Percentiles rank a stretch among this genome's conserved stretches.
phyloP scores from a whole-genome alignment of 2,797 vertebrate species.

The Smutsia temminckii region DNA sequence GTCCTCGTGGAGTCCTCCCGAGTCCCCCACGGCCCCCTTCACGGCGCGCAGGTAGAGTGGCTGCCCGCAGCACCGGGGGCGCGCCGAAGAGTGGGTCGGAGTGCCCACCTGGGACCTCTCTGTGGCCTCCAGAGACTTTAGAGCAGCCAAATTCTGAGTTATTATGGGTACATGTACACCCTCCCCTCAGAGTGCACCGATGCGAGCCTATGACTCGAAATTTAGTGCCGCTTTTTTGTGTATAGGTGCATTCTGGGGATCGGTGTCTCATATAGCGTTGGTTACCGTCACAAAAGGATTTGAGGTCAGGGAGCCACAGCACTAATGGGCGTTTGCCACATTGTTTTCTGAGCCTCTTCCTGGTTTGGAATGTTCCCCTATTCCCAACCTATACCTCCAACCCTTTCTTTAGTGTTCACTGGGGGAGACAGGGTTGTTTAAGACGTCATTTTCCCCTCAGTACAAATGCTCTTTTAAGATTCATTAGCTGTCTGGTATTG shows the following conservation, averaged over 20 bases:
- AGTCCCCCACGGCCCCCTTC: not conserved
- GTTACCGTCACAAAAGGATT: not conserved
- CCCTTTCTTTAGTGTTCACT: slow-evolving; percentile 1
- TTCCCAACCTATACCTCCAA: not conserved
- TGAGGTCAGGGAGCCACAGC: not conserved
- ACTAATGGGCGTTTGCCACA: not conserved
- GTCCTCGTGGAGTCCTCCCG: not conserved
- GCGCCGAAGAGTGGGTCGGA: not conserved
- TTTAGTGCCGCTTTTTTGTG: slow-evolving; percentile 13
- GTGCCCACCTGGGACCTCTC: not conserved
- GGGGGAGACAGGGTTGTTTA: slow-evolving; percentile 16
- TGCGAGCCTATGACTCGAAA: slow-evolving; percentile 24
- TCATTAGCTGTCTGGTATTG: slow-evolving; percentile 80
- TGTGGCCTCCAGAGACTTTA: slow-evolving; percentile 25
- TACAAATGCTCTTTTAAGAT: slow-evolving; percentile 75
- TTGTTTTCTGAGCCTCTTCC: not conserved
- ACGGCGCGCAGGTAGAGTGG: not conserved
- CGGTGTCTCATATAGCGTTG: not conserved
- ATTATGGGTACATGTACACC: not conserved
- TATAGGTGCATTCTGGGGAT: not conserved
- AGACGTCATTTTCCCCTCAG: slow-evolving; percentile 63
- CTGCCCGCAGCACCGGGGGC: not conserved
- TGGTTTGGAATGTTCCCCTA: not conserved
- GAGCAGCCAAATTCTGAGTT: not conserved
- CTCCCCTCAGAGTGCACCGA: not conserved